Base-by-base conservation (phyloP, 2,113 vertebrate genomes). In the Pogona vitticeps region DNA sequence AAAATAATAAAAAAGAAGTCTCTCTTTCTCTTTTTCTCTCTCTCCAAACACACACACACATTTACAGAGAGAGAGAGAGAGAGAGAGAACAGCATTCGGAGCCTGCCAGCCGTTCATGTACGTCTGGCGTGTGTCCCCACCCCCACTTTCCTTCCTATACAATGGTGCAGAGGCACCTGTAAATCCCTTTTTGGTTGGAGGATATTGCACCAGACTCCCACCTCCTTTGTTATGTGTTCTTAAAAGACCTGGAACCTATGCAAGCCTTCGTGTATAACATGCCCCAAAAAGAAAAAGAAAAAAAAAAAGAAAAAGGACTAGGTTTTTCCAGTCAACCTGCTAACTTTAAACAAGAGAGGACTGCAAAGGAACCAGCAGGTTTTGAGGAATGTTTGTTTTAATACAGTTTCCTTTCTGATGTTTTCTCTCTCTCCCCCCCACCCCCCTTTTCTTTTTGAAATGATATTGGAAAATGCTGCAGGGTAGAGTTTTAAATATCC, bases 171-270 rank as follows among this genome's bases (percentile, higher is more conserved):
- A 42, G 17, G 38, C 38, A 42, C 42, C 40, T 38, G 26, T 23
- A 12, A 12, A 12, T 23, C 10, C 40, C 23, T 3, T 46, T 26
- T 46, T 21, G 5, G 3, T 42, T 76, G 26, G 23, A 33, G 31
- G n/a, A 31, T 14, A 17, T 70, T n/a, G 13, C n/a, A 15, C 14
- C 3, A 17, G n/a, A 33, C 4, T 18, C 0, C 2, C 8, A 36
- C 59, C 46, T 72, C 89, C 59, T 76, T 63, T 87, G 46, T 73
- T 88, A 5, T 21, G 59, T 40, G 75, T 4, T 23, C 71, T 71
- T 86, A 83, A 61, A 7, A 12, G 56, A 70, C n/a, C 61, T 46
- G 1, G 72, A 14, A 82, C 77, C 80, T 83, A 38, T 89, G 79
- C 17, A n/a, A 59, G 72, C 38, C 38, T 42, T 42, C 26, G 79